Percentiles rank a stretch among this genome's conserved stretches.
Conservation (phyloP, 2,888 invertebrate species). For the Lasioglossum marginatum region DNA sequence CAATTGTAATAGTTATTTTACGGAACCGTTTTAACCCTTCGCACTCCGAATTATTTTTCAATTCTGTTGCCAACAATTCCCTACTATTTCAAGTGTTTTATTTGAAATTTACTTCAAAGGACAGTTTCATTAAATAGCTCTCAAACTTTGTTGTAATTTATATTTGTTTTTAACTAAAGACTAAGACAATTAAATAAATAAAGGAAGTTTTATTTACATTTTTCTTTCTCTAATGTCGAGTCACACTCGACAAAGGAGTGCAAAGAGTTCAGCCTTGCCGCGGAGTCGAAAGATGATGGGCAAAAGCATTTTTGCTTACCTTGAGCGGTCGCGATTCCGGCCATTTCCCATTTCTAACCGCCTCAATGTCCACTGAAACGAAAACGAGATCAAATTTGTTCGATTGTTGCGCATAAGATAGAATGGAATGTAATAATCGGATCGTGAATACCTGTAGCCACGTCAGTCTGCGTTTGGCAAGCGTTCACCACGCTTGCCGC, state of each 20-base stretch:
- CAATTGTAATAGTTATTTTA: background rate
- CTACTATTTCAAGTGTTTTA: too few relatives aligned
- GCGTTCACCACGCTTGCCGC: slow-evolving; percentile 81
- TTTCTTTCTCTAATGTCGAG: too few relatives aligned
- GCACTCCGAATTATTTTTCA: too few relatives aligned
- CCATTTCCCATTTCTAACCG: slow-evolving; percentile 80
- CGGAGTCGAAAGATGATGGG: background rate
- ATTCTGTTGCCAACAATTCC: too few relatives aligned
- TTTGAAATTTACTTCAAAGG: too few relatives aligned
- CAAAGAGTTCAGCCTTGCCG: background rate
- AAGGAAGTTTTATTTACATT: too few relatives aligned
- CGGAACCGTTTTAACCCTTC: background rate
- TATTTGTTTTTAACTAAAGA: too few relatives aligned
- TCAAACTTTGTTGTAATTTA: too few relatives aligned
- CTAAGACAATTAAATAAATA: too few relatives aligned
- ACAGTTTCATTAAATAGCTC: too few relatives aligned
- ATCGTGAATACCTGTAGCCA: slow-evolving; percentile 78
- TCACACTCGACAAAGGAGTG: too few relatives aligned
- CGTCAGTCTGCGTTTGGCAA: slow-evolving; percentile 80
- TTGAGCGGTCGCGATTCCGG: slow-evolving; percentile 79
- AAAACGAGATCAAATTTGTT: background rate
- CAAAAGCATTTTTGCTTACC: slow-evolving; percentile 67
- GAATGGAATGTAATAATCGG: background rate
- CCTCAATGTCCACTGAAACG: slow-evolving; percentile 81
- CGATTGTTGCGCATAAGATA: background rate